These are phyloP conservation scores for Drosophila bocqueti DNA, from an alignment of 1,140 invertebrate species.

Conservation along the genomic window DNA sequence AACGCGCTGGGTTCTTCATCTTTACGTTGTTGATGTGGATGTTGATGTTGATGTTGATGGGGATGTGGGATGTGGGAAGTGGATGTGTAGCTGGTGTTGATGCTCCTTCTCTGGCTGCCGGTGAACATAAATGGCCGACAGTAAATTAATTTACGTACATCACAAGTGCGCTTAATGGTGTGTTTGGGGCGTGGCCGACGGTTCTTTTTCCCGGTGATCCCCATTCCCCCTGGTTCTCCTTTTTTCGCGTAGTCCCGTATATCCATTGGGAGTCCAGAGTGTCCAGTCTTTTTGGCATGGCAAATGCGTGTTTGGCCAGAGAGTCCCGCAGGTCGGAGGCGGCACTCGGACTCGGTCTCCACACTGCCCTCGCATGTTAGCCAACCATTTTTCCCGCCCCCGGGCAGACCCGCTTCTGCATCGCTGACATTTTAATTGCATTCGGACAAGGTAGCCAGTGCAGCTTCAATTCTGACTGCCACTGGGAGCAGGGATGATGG, in stretches of 20 bases:
- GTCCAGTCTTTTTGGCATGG: slow-evolving; percentile 48
- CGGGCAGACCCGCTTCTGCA: slow-evolving; percentile 19
- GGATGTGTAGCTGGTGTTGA: slow-evolving; percentile 14
- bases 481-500: slow-evolving; percentile 6
- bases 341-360: slow-evolving; percentile 13
- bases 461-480: slow-evolving; percentile 32
- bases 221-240: slow-evolving; percentile 5
- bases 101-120: slow-evolving; percentile 24
- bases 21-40: slow-evolving; percentile 9
- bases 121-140: slow-evolving; percentile 69
- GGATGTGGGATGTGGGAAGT: slow-evolving; percentile 3
- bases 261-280: slow-evolving; percentile 9
- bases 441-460: slow-evolving; percentile 55
- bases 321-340: slow-evolving; percentile 11
- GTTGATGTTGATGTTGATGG: slow-evolving; percentile 17
- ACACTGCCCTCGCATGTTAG: slow-evolving; percentile 49
- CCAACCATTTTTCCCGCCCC: slow-evolving; percentile 49
- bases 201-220: slow-evolving; percentile 1
- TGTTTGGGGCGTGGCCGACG: slow-evolving; percentile 40
- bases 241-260: slow-evolving; percentile 30
- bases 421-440: slow-evolving; percentile 79
- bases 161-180: slow-evolving; percentile 77
- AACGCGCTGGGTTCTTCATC: slow-evolving; percentile 47
- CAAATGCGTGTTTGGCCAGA: slow-evolving; percentile 65
- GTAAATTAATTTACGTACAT: slow-evolving; percentile 81